Evolutionary conservation across 2,113 vertebrate species (phyloP).

Genomic region (Pterocles burchelli): DNA sequence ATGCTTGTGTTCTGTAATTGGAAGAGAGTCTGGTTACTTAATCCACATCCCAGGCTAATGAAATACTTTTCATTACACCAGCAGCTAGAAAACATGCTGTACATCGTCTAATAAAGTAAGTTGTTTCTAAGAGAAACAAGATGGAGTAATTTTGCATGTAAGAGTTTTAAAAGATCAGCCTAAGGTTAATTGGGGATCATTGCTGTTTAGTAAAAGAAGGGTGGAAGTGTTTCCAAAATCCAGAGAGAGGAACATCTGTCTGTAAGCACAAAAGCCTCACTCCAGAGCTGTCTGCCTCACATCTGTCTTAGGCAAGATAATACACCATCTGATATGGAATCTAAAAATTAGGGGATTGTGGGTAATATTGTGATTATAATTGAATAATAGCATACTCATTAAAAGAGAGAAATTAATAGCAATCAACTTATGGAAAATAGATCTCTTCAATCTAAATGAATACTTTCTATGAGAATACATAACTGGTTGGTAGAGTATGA

Average conservation of each 20-base stretch:
- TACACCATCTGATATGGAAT: not conserved
- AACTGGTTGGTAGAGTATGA: not conserved
- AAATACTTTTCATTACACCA: slow-evolving; percentile 43
- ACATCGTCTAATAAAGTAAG: not conserved
- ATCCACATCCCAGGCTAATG: slow-evolving; percentile 39
- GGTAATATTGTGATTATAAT: slow-evolving; percentile 34
- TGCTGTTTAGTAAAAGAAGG: not conserved
- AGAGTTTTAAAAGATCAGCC: not conserved
- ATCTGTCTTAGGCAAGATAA: not conserved
- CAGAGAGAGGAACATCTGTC: not conserved
- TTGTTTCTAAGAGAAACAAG: not conserved
- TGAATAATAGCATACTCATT: slow-evolving; percentile 23
- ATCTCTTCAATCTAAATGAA: slow-evolving; percentile 17
- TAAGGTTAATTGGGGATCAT: not conserved
- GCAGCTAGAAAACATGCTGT: not conserved
- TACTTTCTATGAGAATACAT: not conserved
- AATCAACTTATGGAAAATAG: slow-evolving; percentile 42
- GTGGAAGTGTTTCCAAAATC: not conserved
- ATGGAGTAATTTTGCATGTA: not conserved
- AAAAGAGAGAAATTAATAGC: slow-evolving; percentile 42
- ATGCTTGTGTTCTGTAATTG: not conserved
- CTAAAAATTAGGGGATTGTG: slow-evolving; percentile 11
- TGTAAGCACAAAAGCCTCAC: not conserved
- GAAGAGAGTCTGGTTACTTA: slow-evolving; percentile 19
- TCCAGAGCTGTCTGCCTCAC: not conserved